phyloP scores from a whole-genome alignment of 2,888 invertebrate species.

The Trichopria drosophilae region DNA sequence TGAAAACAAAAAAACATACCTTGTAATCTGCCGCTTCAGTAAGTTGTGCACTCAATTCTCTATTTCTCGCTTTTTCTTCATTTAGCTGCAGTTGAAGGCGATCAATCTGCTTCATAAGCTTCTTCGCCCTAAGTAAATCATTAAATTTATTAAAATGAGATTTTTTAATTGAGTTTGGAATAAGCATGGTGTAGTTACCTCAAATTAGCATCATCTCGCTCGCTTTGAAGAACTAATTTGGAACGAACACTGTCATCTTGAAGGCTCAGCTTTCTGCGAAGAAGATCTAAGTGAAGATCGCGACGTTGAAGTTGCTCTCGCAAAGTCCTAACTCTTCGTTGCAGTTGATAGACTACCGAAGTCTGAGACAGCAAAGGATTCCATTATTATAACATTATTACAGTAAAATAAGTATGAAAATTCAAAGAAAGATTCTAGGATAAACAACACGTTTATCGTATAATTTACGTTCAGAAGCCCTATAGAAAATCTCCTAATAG shows the following conservation, averaged over 20 bases:
- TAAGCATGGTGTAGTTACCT: conserved; percentile 52
- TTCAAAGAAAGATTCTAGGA: not conserved
- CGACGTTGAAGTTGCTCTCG: conserved; percentile 89
- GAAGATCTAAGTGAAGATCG: conserved; percentile 86
- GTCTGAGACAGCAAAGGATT: conserved; percentile 63
- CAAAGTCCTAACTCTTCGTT: conserved; percentile 80
- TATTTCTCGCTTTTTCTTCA: conserved; percentile 79
- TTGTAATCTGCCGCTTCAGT: conserved; percentile 86
- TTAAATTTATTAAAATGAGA: not conserved
- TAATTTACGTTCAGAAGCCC: no score
- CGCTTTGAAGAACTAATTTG: conserved; percentile 64
- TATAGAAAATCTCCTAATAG: no score
- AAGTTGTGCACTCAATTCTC: conserved; percentile 83
- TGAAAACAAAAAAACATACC: no score
- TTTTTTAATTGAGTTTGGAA: not conserved
- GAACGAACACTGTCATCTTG: conserved; percentile 75
- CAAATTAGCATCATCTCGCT: conserved; percentile 59
- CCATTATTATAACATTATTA: not conserved
- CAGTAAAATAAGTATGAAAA: not conserved
- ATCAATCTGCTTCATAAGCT: conserved; percentile 81
- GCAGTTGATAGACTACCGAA: conserved; percentile 85
- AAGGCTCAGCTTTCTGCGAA: conserved; percentile 82
- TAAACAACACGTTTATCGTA: no score
- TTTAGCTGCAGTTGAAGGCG: conserved; percentile 76
- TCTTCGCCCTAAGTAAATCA: conserved; percentile 68